Evolutionary conservation across 2,113 vertebrate species (phyloP), one percentile per base, ranked within the genome.

Genomic region (Oncorhynchus masou): DNA sequence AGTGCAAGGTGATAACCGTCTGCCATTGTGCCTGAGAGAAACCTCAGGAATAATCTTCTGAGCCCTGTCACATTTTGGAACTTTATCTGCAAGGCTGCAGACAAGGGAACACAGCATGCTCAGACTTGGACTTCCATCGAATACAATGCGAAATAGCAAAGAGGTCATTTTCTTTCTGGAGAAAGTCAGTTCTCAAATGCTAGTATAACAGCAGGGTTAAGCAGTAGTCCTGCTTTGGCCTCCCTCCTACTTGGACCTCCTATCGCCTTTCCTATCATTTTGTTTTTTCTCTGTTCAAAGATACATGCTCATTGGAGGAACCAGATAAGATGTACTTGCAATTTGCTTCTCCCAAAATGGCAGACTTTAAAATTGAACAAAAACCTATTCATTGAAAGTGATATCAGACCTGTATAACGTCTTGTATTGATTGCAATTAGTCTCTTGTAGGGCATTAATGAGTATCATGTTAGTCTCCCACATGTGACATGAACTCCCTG

Each of bases 31-130:
- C 34, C 8, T 16, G 6, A 49, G 7, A 51, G 51, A 54, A 49
- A 16, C 39, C 60, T 31, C 15, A 39, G 31, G 27, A 34, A 20
- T 29, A 54, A 67, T 74, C 59, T 74, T 24, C 29, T 24, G 68
- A 71, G 48, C 20, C 74, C 22, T 49, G 54, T 74, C 25, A 34
- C 29, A 24, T 59, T 19, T 6, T 68, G 71, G 19, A 22, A 64
- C 31, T 13, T 34, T 75, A 57, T 54, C 25, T 69, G 24, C 51
- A 24, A 59, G 25, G 54, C 71, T 70, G 20, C 13, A 71, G 73
- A 65, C 59, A 79, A 22, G 66, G 39, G 66, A 34, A 11, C 66
- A 29, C 19, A 31, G 20, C 20, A 31, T 24, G 64, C 25, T 22
- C 64, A 12, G 25, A 57, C 51, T 6, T 67, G 65, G 29, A 68